Conservation (phyloP, 2,888 invertebrate genomes). For the Altica lythri region DNA sequence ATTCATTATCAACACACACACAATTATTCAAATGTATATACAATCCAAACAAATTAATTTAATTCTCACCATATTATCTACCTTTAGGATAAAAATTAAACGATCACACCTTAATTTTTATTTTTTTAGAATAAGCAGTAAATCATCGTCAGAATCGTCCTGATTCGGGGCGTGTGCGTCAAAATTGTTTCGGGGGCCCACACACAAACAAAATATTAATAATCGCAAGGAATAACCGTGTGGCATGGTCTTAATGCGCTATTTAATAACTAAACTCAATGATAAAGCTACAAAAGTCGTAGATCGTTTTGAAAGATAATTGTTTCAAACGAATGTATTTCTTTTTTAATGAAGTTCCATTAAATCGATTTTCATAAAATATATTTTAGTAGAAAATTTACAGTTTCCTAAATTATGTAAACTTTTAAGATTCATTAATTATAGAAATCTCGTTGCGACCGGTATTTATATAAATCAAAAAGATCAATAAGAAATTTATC, state of each 20-base stretch:
- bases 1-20: too few relatives aligned
- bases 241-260: conserved; percentile 46
- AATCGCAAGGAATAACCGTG: conserved; percentile 8
- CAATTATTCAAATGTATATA: too few relatives aligned
- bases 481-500: too few relatives aligned
- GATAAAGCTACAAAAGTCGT: too few relatives aligned
- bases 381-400: too few relatives aligned
- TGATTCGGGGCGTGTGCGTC: conserved; percentile 39
- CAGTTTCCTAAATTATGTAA: too few relatives aligned
- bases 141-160: conserved; percentile 13
- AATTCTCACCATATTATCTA: background rate
- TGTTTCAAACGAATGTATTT: background rate
- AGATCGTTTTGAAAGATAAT: conserved; percentile 2
- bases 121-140: conserved; percentile 1
- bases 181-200: conserved; percentile 35
- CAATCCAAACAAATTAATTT: conserved; percentile 14
- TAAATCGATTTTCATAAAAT: too few relatives aligned
- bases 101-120: conserved; percentile 13
- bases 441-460: too few relatives aligned
- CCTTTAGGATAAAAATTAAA: conserved; percentile 1
- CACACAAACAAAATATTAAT: conserved; percentile 49
- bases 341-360: background rate
- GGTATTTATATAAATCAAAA: too few relatives aligned
- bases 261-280: conserved; percentile 53
- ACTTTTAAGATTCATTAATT: too few relatives aligned